Conservation (phyloP, 2,888 invertebrate species). For the Oligia strigilis region DNA sequence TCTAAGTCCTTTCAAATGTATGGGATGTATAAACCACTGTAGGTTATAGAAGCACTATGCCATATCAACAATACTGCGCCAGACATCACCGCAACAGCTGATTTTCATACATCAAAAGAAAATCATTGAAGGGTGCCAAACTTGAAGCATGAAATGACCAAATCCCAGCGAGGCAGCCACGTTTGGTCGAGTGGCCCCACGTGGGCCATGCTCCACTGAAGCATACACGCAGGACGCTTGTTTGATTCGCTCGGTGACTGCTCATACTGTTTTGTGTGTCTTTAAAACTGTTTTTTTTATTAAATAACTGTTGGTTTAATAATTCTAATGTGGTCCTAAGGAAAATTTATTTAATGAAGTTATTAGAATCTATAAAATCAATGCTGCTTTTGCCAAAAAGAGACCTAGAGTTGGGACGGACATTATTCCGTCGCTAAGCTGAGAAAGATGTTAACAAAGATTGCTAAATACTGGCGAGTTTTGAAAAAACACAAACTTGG, state of each 20-base stretch:
- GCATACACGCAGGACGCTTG: slow-evolving; percentile 69
- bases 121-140: slow-evolving; percentile 56
- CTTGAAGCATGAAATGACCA: slow-evolving; percentile 55
- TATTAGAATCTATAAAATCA: background rate
- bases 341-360: background rate
- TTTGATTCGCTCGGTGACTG: slow-evolving; percentile 74
- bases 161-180: slow-evolving; percentile 30
- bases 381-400: no score
- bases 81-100: background rate
- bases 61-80: background rate
- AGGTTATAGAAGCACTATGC: background rate
- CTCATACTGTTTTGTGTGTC: slow-evolving; percentile 57
- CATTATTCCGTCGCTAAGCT: background rate
- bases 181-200: slow-evolving; percentile 69
- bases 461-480: background rate
- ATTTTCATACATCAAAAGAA: slow-evolving; percentile 22
- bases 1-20: background rate
- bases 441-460: background rate
- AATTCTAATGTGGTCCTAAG: background rate
- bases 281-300: slow-evolving; percentile 46
- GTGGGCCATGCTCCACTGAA: slow-evolving; percentile 79
- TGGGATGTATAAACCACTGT: background rate
- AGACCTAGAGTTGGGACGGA: no score
- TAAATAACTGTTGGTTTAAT: slow-evolving; percentile 10
- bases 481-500: background rate